Evolutionary conservation across 1,140 invertebrate genomes (phyloP).

Genomic region (Drosophila willistoni): DNA sequence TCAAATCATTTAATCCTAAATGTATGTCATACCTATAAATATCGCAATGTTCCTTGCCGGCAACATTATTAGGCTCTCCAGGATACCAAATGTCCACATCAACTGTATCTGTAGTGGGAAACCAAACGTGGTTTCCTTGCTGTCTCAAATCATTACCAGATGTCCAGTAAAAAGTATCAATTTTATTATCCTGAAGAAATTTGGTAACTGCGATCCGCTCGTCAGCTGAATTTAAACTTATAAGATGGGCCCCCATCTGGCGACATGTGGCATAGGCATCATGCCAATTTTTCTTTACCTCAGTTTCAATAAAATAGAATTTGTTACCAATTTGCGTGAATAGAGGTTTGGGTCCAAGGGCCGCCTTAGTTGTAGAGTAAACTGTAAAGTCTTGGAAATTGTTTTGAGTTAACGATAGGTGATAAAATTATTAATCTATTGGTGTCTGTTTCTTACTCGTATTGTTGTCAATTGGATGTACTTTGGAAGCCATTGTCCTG

Average conservation of each 20-base stretch:
- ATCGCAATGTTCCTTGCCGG: not conserved
- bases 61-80: not conserved
- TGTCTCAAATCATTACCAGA: conserved; percentile 1
- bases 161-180: not conserved
- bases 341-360: no score
- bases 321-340: not conserved
- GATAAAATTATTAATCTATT: no score
- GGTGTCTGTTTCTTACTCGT: no score
- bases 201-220: conserved; percentile 18
- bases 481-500: no score
- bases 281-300: conserved; percentile 19
- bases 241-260: conserved; percentile 14
- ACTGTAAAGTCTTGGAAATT: no score
- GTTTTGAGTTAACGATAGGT: no score
- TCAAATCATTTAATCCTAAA: no score
- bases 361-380: no score
- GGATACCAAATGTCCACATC: not conserved
- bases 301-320: not conserved
- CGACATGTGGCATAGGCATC: conserved; percentile 29
- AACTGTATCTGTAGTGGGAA: not conserved
- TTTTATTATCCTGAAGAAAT: conserved; percentile 10
- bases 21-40: no score
- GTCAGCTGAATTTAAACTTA: conserved; percentile 7
- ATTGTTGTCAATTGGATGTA: no score
- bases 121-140: not conserved